A percentile compares a stretch with the other conserved stretches of the same genome.
Conservation (phyloP, 1,140 invertebrate genomes). For the Orchestia grillus region DNA sequence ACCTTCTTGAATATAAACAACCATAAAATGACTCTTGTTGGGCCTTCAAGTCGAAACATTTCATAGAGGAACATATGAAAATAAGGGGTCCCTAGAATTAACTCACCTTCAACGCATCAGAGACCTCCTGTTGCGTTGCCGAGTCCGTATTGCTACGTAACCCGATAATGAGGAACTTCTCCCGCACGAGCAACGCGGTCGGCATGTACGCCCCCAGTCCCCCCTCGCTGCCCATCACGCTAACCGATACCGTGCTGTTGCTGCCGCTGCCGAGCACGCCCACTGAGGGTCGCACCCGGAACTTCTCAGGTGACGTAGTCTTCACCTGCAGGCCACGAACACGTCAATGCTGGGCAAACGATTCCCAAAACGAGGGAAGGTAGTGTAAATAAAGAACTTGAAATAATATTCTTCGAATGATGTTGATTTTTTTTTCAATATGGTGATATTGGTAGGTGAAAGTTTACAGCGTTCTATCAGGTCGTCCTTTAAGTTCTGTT, state of each 20-base stretch:
- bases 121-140: conserved; percentile 61
- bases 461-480: too few relatives aligned
- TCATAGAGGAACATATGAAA: background rate
- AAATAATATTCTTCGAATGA: too few relatives aligned
- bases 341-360: background rate
- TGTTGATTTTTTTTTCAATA: too few relatives aligned
- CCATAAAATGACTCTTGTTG: too few relatives aligned
- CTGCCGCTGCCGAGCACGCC: conserved; percentile 79
- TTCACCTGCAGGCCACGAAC: conserved; percentile 76
- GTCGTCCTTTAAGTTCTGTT: too few relatives aligned
- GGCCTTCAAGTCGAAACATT: too few relatives aligned
- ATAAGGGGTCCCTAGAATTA: background rate
- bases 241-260: conserved; percentile 71
- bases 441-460: too few relatives aligned
- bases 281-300: conserved; percentile 86
- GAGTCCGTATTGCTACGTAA: conserved; percentile 41
- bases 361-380: background rate
- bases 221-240: conserved; percentile 73
- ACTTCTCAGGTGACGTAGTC: conserved; percentile 88
- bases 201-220: background rate
- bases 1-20: background rate
- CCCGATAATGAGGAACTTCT: conserved; percentile 81
- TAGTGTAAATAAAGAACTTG: too few relatives aligned
- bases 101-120: conserved; percentile 65
- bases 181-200: conserved; percentile 74